Percentiles rank a stretch among this genome's conserved stretches.
These are phyloP conservation scores for Agrotis clavis DNA, from an alignment of 2,888 invertebrate species.

Conservation along the genomic window DNA sequence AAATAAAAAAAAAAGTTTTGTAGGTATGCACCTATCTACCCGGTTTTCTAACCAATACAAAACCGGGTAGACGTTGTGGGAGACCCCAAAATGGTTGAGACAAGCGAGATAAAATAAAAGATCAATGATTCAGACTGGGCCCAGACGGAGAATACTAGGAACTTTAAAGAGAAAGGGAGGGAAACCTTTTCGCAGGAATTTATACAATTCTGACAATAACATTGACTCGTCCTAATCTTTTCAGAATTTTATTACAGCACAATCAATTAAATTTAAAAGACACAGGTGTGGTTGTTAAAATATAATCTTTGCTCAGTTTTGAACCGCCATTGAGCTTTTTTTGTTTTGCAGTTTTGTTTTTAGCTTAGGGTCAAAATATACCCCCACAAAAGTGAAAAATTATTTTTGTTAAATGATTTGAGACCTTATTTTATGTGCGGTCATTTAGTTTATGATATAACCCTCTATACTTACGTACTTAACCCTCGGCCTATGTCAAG, in stretches of 20 bases:
- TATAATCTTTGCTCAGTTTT: neutral
- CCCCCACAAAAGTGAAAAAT: neutral
- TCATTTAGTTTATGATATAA: neutral
- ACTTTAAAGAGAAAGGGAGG: neutral
- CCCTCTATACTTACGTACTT: too few relatives aligned
- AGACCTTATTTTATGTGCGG: neutral
- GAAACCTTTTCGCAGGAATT: neutral
- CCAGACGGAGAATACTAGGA: neutral
- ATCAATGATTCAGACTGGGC: neutral
- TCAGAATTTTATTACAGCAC: neutral
- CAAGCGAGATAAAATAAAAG: neutral
- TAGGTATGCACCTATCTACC: too few relatives aligned
- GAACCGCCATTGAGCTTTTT: neutral
- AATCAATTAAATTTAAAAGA: neutral
- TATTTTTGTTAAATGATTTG: neutral
- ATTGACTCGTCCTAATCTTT: neutral
- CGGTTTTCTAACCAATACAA: neutral
- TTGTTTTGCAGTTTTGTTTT: constrained; percentile 11
- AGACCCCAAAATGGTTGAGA: neutral
- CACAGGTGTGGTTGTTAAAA: neutral
- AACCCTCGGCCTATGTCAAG: neutral
- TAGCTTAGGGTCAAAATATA: constrained; percentile 18
- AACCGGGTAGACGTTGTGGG: neutral
- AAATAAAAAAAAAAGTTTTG: too few relatives aligned
- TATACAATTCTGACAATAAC: too few relatives aligned